Conservation (phyloP, 2,888 invertebrate genomes). For the Falcaria lacertinaria region DNA sequence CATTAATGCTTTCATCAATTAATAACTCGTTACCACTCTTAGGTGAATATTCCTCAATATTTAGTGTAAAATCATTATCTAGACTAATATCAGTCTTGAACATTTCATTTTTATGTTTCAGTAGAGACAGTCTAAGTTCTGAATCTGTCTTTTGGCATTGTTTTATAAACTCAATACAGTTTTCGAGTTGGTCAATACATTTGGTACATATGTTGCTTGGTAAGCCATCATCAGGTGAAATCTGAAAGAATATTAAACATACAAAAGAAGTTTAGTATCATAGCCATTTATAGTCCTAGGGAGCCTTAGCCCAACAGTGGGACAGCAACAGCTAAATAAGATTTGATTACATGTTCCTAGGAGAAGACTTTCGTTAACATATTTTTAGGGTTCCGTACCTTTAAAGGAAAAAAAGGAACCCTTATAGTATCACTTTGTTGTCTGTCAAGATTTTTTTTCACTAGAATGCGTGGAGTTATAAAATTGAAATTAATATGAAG, state of each 20-base stretch:
- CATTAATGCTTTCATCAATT: conserved; percentile 22
- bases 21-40: conserved; percentile 25
- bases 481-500: too few relatives aligned
- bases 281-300: too few relatives aligned
- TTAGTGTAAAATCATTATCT: background rate
- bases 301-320: too few relatives aligned
- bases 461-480: too few relatives aligned
- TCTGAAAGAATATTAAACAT: conserved; percentile 33
- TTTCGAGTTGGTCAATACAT: conserved; percentile 47
- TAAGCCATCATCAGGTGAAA: conserved; percentile 53
- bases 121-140: conserved; percentile 33
- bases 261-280: background rate
- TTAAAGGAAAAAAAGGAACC: too few relatives aligned
- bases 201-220: conserved; percentile 51
- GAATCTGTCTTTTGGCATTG: conserved; percentile 50
- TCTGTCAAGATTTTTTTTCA: too few relatives aligned
- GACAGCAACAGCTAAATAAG: too few relatives aligned
- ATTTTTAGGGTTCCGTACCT: too few relatives aligned
- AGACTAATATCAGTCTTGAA: conserved; percentile 11
- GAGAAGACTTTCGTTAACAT: too few relatives aligned
- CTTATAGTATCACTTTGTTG: too few relatives aligned
- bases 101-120: conserved; percentile 15
- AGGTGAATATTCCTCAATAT: conserved; percentile 11
- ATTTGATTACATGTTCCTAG: too few relatives aligned
- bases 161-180: conserved; percentile 50